Conservation (phyloP, 2,888 invertebrate genomes). For the Heteromyza rotundicornis region DNA sequence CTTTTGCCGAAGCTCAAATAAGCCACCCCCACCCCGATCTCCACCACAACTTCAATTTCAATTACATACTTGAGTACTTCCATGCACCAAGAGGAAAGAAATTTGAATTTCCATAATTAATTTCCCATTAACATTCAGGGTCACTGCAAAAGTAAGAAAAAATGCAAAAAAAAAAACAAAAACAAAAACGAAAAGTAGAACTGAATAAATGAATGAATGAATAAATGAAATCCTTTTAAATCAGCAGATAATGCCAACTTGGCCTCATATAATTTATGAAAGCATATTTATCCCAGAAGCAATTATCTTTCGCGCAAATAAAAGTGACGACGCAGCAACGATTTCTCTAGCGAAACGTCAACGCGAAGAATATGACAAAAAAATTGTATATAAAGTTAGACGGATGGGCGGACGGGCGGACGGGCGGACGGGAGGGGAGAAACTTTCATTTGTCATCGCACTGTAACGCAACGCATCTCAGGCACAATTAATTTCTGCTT, state of each 20-base stretch:
- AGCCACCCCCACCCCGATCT: no score
- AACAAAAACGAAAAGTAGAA: not conserved
- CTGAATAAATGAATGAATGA: not conserved
- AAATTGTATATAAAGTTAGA: not conserved
- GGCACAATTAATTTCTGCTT: not conserved
- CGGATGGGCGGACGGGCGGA: no score
- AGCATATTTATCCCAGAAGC: conserved; percentile 10
- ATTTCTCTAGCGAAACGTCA: not conserved
- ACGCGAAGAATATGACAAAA: not conserved
- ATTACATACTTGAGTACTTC: no score
- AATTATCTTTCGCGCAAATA: conserved; percentile 23
- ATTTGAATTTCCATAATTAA: conserved; percentile 2
- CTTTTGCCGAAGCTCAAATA: no score
- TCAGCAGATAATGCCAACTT: not conserved
- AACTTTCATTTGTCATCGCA: not conserved
- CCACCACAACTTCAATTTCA: no score
- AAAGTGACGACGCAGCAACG: conserved; percentile 18
- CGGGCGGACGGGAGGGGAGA: no score
- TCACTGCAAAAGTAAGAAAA: not conserved
- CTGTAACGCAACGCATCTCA: not conserved
- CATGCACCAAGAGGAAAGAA: no score
- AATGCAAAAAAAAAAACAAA: not conserved
- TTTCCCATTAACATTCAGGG: conserved; percentile 2
- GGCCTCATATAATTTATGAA: conserved; percentile 4
- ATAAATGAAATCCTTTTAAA: not conserved